phyloP scores from a whole-genome alignment of 2,888 invertebrate genomes.

The Pseudolycoriella hygida region DNA sequence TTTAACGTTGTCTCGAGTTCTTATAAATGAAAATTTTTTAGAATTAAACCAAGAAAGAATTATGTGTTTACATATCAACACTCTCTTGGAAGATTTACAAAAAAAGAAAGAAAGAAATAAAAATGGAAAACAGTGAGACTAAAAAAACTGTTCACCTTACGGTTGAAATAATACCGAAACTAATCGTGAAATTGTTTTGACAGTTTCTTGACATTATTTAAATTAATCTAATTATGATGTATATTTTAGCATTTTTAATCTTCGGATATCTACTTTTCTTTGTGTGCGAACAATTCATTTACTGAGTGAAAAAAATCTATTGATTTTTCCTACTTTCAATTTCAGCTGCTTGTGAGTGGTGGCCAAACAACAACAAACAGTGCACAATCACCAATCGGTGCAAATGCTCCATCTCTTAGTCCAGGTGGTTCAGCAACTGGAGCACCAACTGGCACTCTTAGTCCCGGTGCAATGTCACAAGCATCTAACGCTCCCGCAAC shows the following conservation, averaged over 20 bases:
- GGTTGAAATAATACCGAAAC: not conserved
- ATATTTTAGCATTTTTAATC: not conserved
- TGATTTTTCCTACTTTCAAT: slow-evolving; percentile 6
- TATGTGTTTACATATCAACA: not conserved
- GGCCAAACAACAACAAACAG: slow-evolving; percentile 44
- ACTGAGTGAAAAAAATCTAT: not conserved
- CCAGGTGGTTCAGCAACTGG: slow-evolving; percentile 35
- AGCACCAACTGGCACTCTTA: slow-evolving; percentile 20
- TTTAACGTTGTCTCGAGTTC: not conserved
- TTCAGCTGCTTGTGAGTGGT: slow-evolving; percentile 15
- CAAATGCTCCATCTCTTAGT: slow-evolving; percentile 51
- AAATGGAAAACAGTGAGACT: not conserved
- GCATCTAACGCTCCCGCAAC: slow-evolving; percentile 22
- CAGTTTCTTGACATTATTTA: slow-evolving; percentile 1
- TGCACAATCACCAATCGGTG: slow-evolving; percentile 62
- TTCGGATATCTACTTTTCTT: no score
- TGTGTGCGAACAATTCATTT: no score
- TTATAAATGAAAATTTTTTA: not conserved
- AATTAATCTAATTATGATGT: not conserved
- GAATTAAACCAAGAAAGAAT: not conserved
- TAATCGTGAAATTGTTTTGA: slow-evolving; percentile 4
- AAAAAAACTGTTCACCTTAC: not conserved
- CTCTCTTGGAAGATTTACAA: not conserved
- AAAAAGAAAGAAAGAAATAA: not conserved
- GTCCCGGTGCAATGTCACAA: slow-evolving; percentile 28